Evolutionary conservation across 2,888 invertebrate genomes (phyloP).

Genomic region (Heliconius aoede): DNA sequence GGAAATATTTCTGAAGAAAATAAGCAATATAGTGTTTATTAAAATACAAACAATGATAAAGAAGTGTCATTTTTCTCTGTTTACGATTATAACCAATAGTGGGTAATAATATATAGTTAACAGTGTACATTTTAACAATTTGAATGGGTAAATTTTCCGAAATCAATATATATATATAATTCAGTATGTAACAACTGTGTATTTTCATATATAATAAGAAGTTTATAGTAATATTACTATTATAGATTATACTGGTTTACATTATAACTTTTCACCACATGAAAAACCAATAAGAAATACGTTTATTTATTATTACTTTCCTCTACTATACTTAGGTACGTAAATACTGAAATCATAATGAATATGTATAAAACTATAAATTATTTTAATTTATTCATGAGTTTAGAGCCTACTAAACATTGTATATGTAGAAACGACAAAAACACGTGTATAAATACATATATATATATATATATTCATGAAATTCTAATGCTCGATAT

Average conservation of each 20-base stretch:
- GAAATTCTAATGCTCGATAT: conserved; percentile 32
- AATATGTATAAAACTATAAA: background rate
- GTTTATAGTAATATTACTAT: background rate
- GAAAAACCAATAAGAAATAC: background rate
- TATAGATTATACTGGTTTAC: background rate
- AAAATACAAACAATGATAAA: background rate
- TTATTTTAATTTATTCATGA: background rate
- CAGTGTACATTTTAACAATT: background rate
- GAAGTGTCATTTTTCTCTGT: background rate
- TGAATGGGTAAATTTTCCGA: background rate
- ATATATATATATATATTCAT: conserved; percentile 14
- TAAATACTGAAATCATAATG: background rate
- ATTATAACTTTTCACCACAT: background rate
- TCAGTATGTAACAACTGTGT: too few relatives aligned
- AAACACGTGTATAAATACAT: conserved; percentile 21
- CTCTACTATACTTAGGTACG: background rate
- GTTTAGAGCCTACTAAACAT: background rate
- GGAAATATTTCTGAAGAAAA: background rate
- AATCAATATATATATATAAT: too few relatives aligned
- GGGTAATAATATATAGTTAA: background rate
- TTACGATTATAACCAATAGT: background rate
- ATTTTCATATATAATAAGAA: background rate
- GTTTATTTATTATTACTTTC: background rate
- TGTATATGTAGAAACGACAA: background rate
- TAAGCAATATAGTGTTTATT: background rate